Percentiles rank a stretch among this genome's conserved stretches.
Evolutionary conservation across 2,888 invertebrate genomes (phyloP).

Genomic region (Sinhomidia bicolor): DNA sequence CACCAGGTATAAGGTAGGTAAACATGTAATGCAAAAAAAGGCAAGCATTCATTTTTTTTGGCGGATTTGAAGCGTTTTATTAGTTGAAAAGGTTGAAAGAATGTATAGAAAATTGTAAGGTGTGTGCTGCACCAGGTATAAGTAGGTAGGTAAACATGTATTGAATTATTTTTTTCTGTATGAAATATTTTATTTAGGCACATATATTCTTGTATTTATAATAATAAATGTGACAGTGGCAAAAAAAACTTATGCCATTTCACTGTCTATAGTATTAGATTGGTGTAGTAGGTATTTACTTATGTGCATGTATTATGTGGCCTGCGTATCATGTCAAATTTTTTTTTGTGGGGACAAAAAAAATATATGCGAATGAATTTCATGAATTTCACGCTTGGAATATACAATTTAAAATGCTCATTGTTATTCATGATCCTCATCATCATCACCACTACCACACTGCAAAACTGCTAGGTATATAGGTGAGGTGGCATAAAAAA

Average conservation of each 20-base stretch:
- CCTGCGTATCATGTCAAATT: background rate
- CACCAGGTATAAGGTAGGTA: no score
- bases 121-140: no score
- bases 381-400: conserved; percentile 14
- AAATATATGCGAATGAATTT: background rate
- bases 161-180: no score
- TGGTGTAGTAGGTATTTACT: background rate
- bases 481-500: background rate
- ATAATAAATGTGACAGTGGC: background rate
- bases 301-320: background rate
- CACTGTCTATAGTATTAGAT: no score
- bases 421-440: background rate
- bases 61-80: no score
- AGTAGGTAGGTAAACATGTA: no score
- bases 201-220: no score
- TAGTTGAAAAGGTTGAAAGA: no score
- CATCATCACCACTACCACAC: background rate
- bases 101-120: no score
- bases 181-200: no score
- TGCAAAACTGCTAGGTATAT: background rate
- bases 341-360: background rate
- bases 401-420: background rate
- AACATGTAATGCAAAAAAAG: no score
- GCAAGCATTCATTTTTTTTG: no score
- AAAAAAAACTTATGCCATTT: background rate